These are phyloP conservation scores for Okamejei kenojei DNA, from an alignment of 2,797 vertebrate species.

Conservation along the genomic window DNA sequence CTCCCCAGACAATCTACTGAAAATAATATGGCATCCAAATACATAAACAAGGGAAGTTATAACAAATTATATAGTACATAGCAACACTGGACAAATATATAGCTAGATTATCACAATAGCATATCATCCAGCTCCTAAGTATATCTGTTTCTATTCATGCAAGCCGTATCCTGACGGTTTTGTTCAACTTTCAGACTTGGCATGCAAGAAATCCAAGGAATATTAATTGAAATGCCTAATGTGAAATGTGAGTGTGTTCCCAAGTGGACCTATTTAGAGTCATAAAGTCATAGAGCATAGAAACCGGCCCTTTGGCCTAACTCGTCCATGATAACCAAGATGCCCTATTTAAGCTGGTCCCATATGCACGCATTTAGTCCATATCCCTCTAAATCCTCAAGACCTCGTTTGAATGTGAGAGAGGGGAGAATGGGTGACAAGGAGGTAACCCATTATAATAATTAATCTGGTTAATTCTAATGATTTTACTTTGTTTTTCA, in stretches of 20 bases:
- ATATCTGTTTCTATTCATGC: neutral
- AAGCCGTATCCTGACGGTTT: neutral
- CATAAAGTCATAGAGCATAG: no score
- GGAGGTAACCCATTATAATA: neutral
- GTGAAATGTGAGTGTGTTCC: neutral
- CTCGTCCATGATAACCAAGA: no score
- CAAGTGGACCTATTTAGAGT: neutral
- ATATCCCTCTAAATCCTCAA: neutral
- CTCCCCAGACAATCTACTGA: neutral
- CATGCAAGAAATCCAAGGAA: neutral
- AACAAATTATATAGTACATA: no score
- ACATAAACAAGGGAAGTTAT: neutral
- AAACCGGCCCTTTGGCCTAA: no score
- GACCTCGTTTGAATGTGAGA: neutral
- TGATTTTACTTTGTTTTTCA: neutral
- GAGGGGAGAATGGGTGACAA: neutral
- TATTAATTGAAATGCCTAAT: neutral
- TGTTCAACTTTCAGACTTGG: neutral
- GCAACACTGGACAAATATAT: neutral
- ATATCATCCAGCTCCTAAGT: neutral
- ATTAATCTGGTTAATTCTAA: neutral
- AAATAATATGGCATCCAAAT: slow-evolving; percentile 12
- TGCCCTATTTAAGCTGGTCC: no score
- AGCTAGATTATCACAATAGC: neutral
- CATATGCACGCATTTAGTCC: neutral